Evolutionary conservation across 2,113 vertebrate genomes (phyloP).

Genomic region (Recurvirostra avosetta): DNA sequence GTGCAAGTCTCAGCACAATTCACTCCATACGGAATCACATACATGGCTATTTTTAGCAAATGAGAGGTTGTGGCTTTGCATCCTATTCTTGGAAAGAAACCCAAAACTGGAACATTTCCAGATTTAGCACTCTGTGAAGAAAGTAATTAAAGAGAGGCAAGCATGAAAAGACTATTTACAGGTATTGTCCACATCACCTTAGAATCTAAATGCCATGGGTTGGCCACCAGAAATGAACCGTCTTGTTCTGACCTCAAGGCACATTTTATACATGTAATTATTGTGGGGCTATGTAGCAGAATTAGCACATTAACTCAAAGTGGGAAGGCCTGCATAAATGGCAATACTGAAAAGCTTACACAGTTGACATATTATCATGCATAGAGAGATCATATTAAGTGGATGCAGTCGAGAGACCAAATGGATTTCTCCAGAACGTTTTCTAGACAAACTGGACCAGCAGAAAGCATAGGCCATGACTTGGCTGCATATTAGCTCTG

Average conservation of each 20-base stretch:
- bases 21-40: neutral
- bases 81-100: neutral
- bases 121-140: neutral
- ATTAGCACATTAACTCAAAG: neutral
- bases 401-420: neutral
- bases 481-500: neutral
- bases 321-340: neutral
- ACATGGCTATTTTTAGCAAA: neutral
- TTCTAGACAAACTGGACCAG: neutral
- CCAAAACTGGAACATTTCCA: neutral
- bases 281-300: neutral
- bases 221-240: neutral
- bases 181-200: neutral
- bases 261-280: neutral
- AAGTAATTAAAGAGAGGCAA: neutral
- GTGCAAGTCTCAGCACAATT: neutral
- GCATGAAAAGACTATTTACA: neutral
- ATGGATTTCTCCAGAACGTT: neutral
- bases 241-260: neutral
- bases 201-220: neutral
- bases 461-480: neutral
- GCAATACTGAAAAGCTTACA: neutral
- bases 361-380: neutral
- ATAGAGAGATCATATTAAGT: neutral
- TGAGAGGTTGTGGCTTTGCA: neutral